phyloP scores from a whole-genome alignment of 1,140 invertebrate species.

The Manduca sexta region DNA sequence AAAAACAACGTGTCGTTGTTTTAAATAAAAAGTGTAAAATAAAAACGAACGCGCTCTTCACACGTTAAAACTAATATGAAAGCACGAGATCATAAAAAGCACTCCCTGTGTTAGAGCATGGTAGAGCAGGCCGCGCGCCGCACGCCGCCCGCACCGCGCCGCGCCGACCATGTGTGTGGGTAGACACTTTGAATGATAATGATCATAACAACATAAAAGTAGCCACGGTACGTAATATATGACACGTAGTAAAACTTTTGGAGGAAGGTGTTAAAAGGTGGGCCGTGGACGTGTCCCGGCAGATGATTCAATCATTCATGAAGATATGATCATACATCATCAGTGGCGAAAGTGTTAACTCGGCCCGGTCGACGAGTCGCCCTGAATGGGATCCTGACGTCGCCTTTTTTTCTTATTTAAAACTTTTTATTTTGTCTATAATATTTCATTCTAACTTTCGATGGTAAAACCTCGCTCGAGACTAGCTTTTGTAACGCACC shows the following conservation, averaged over 20 bases:
- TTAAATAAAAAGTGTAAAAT: neutral
- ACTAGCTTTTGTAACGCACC: constrained; percentile 8
- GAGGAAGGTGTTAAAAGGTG: constrained; percentile 67
- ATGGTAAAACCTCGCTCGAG: constrained; percentile 7
- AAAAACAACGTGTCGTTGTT: neutral
- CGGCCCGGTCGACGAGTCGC: constrained; percentile 23
- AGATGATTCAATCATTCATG: constrained; percentile 70
- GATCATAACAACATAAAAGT: constrained; percentile 65
- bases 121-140: neutral
- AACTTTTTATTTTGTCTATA: constrained; percentile 36
- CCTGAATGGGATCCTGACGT: constrained; percentile 39
- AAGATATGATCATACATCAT: constrained; percentile 66
- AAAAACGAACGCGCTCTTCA: constrained; percentile 12
- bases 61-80: constrained; percentile 27
- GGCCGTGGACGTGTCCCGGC: constrained; percentile 49
- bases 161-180: constrained; percentile 41
- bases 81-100: constrained; percentile 28
- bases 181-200: constrained; percentile 62
- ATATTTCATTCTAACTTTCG: constrained; percentile 25
- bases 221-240: constrained; percentile 56
- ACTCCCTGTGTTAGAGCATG: constrained; percentile 20
- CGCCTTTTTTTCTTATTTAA: constrained; percentile 37
- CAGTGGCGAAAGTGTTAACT: constrained; percentile 59
- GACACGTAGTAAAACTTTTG: constrained; percentile 61
- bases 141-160: no score